Evolutionary conservation across 1,140 invertebrate genomes (phyloP).

Genomic region (Lordiphosa mommai): DNA sequence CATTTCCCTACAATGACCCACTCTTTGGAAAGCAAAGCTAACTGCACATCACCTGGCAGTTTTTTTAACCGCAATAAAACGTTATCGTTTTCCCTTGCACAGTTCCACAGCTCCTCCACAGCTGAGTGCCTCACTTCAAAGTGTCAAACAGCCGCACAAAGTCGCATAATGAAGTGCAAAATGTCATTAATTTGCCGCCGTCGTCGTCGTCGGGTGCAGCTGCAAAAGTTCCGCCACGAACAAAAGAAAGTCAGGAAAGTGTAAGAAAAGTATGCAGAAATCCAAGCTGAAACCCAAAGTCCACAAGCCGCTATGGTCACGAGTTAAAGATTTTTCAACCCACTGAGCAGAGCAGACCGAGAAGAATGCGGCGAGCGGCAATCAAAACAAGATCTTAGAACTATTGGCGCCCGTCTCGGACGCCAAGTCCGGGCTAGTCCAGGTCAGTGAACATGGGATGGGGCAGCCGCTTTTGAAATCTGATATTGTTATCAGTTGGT

Average conservation of each 20-base stretch:
- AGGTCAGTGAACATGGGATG: constrained; percentile 68
- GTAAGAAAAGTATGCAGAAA: constrained; percentile 68
- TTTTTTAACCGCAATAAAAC: constrained; percentile 51
- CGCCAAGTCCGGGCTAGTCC: constrained; percentile 6
- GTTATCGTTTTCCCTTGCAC: constrained; percentile 12
- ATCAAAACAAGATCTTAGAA: constrained; percentile 78
- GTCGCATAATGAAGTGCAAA: constrained; percentile 77
- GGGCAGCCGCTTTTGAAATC: constrained; percentile 64
- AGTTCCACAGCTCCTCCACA: constrained; percentile 24
- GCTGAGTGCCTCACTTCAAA: constrained; percentile 76
- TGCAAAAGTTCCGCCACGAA: constrained; percentile 34
- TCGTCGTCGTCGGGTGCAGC: constrained; percentile 42
- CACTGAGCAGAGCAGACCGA: constrained; percentile 49
- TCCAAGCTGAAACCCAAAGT: constrained; percentile 54
- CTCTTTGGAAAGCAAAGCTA: constrained; percentile 20
- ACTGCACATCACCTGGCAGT: constrained; percentile 57
- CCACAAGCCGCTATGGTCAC: constrained; percentile 54
- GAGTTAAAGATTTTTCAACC: constrained; percentile 74
- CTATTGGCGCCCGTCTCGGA: constrained; percentile 63
- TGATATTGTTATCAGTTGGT: constrained; percentile 60
- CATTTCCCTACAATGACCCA: background rate
- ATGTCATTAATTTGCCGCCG: constrained; percentile 74
- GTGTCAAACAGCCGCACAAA: constrained; percentile 72
- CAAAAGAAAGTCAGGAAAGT: constrained; percentile 69
- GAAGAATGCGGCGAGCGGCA: constrained; percentile 59